Evolutionary conservation across 2,888 invertebrate genomes (phyloP).

Genomic region (Pocota personata): DNA sequence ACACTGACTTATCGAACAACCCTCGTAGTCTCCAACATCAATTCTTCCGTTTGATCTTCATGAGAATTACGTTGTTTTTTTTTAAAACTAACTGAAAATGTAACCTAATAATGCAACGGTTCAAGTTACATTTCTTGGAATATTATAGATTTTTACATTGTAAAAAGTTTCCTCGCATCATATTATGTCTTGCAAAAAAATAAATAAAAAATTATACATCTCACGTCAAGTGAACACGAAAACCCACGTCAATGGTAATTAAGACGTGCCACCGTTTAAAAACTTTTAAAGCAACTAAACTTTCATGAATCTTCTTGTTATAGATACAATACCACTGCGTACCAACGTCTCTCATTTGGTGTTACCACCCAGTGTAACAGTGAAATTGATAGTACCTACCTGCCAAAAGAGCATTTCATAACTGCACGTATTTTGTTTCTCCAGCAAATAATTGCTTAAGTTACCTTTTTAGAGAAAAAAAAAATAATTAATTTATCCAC

Average conservation of each 20-base stretch:
- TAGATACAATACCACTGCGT: conserved; percentile 2
- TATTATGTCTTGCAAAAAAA: background rate
- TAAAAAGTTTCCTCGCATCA: background rate
- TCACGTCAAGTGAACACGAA: conserved; percentile 8
- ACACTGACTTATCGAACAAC: too few relatives aligned
- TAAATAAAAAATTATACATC: background rate
- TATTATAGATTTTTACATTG: background rate
- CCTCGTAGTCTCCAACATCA: too few relatives aligned
- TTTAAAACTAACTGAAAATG: too few relatives aligned
- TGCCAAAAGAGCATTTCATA: conserved; percentile 46
- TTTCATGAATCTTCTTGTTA: conserved; percentile 3
- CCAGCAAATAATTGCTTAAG: conserved; percentile 11
- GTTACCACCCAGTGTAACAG: conserved; percentile 16
- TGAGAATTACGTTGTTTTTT: too few relatives aligned
- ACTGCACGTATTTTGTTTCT: conserved; percentile 26
- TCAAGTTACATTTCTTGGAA: too few relatives aligned
- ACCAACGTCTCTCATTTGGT: background rate
- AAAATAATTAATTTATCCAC: conserved; percentile 1
- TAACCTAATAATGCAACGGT: too few relatives aligned
- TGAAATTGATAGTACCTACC: conserved; percentile 32
- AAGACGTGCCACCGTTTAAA: background rate
- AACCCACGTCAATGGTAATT: conserved; percentile 16
- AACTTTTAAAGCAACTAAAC: background rate
- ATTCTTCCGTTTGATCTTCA: too few relatives aligned
- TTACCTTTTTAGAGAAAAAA: background rate